These are phyloP conservation scores for Idris sp. DNA, from an alignment of 1,140 invertebrate genomes.

Conservation along the genomic window DNA sequence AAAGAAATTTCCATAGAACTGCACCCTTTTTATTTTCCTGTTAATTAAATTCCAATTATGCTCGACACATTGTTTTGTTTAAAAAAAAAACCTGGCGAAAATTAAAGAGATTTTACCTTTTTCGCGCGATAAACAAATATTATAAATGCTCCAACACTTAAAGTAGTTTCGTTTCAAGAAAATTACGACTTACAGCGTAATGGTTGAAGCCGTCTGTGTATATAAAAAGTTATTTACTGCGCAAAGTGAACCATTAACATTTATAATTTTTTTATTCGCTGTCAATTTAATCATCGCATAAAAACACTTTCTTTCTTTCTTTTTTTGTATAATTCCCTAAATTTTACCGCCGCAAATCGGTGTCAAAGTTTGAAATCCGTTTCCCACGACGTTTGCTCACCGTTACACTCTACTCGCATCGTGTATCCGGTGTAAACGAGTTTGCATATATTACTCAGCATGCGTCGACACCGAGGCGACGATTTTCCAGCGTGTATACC, in stretches of 20 bases:
- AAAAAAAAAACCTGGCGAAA: too few species aligned
- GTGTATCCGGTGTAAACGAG: conserved; percentile 52
- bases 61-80: too few species aligned
- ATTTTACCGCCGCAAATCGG: neutral
- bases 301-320: too few species aligned
- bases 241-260: conserved; percentile 12
- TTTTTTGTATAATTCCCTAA: too few species aligned
- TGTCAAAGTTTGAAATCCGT: conserved; percentile 22
- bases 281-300: too few species aligned
- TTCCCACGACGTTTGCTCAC: conserved; percentile 32
- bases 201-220: conserved; percentile 25
- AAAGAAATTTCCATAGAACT: too few species aligned
- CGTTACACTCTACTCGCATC: conserved; percentile 44
- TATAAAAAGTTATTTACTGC: conserved; percentile 42
- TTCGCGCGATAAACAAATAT: conserved; percentile 34
- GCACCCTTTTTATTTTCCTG: too few species aligned
- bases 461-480: conserved; percentile 34
- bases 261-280: too few species aligned
- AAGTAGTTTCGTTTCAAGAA: conserved; percentile 26
- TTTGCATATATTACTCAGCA: conserved; percentile 54
- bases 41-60: too few species aligned
- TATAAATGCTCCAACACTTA: conserved; percentile 24
- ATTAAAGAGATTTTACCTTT: too few species aligned
- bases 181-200: conserved; percentile 26
- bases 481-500: conserved; percentile 47